These are phyloP conservation scores for Halcyon badia DNA, from an alignment of 2,797 vertebrate species.

Conservation along the genomic window DNA sequence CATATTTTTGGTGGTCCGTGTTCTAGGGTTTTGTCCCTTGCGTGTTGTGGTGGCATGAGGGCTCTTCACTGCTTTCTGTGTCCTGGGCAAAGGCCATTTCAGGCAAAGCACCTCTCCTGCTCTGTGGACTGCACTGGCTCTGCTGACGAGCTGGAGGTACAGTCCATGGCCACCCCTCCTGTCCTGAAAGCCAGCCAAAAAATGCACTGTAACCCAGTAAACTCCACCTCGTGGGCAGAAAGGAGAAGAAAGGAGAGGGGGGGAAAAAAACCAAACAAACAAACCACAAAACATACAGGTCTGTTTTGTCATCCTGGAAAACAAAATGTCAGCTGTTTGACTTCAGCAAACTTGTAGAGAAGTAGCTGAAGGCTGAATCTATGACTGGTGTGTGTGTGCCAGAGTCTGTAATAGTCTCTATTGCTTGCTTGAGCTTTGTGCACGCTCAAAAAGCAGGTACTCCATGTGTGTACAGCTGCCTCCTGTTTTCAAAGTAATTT, in stretches of 20 bases:
- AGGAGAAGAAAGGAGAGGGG: too few species aligned
- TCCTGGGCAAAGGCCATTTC: neutral
- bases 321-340: neutral
- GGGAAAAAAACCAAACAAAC: neutral
- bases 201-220: neutral
- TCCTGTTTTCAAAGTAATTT: neutral
- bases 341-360: neutral
- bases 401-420: neutral
- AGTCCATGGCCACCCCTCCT: neutral
- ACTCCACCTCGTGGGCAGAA: neutral
- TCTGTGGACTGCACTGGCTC: fast-evolving
- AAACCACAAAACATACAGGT: too few species aligned
- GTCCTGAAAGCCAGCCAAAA: neutral
- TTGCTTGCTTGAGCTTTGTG: neutral
- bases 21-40: neutral
- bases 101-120: neutral
- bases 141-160: fast-evolving
- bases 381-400: neutral
- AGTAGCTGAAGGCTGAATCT: neutral
- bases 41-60: neutral
- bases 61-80: neutral
- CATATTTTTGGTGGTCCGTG: neutral
- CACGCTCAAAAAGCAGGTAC: fast-evolving
- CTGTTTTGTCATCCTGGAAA: neutral
- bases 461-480: neutral